These are phyloP conservation scores for Nomada lathburiana DNA, from an alignment of 2,888 invertebrate genomes.

Conservation along the genomic window DNA sequence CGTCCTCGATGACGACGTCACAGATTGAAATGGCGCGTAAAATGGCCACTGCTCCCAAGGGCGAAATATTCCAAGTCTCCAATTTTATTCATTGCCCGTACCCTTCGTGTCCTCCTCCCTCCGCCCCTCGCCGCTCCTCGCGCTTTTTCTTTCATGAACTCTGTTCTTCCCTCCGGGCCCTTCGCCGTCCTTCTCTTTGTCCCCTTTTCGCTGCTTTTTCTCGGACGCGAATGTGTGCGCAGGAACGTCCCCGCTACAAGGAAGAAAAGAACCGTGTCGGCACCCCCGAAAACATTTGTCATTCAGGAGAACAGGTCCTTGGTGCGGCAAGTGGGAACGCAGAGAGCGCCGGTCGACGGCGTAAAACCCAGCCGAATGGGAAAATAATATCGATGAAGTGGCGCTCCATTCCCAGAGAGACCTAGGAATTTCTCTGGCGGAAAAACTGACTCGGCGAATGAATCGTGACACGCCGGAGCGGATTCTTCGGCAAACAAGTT, in stretches of 20 bases:
- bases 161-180: slow-evolving; percentile 39
- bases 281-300: slow-evolving; percentile 45
- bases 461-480: not conserved
- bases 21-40: slow-evolving; percentile 83
- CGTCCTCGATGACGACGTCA: slow-evolving; percentile 79
- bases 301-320: slow-evolving; percentile 51
- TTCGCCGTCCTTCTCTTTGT: slow-evolving; percentile 37
- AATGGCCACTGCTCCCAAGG: slow-evolving; percentile 80
- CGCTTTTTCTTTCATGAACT: slow-evolving; percentile 19
- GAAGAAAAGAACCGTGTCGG: not conserved
- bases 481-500: slow-evolving; percentile 3
- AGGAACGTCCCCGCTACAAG: slow-evolving; percentile 14
- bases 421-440: not conserved
- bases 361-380: slow-evolving; percentile 26
- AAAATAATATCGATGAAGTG: slow-evolving; percentile 51
- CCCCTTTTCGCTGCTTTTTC: slow-evolving; percentile 27
- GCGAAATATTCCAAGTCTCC: slow-evolving; percentile 77
- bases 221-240: slow-evolving; percentile 13
- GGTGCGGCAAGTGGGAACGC: slow-evolving; percentile 12
- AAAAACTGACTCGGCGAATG: not conserved
- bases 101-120: slow-evolving; percentile 36
- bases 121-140: slow-evolving; percentile 12
- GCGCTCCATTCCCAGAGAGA: not conserved
- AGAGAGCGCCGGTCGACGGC: not conserved
- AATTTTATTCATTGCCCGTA: slow-evolving; percentile 64